Evolutionary conservation across 2,113 vertebrate genomes (phyloP).

Genomic region (Pterophyllum scalare): DNA sequence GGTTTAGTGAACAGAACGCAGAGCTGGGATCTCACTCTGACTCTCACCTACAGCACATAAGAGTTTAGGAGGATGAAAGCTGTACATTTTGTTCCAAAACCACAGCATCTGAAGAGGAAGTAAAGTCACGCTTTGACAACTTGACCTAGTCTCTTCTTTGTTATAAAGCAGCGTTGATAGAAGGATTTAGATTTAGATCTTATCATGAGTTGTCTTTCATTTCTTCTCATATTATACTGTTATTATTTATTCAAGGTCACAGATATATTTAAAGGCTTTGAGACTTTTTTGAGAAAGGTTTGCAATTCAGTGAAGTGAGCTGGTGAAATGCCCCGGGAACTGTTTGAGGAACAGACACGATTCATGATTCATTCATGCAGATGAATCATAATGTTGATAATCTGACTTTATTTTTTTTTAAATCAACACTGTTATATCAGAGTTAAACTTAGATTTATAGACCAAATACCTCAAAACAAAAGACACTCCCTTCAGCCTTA

Average conservation of each 20-base stretch:
- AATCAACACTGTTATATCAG: not conserved
- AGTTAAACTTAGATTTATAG: not conserved
- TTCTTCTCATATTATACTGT: not conserved
- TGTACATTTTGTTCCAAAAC: slow-evolving; percentile 59
- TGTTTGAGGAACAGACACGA: too few relatives aligned
- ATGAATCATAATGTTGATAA: not conserved
- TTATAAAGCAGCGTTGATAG: slow-evolving; percentile 3
- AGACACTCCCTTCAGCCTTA: not conserved
- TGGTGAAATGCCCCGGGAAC: too few relatives aligned
- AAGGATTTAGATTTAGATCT: not conserved
- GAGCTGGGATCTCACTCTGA: not conserved
- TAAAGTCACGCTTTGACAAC: not conserved
- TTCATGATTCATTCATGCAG: too few relatives aligned
- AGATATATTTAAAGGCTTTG: not conserved
- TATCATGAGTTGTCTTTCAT: not conserved
- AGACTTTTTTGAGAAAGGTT: not conserved
- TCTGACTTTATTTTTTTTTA: not conserved
- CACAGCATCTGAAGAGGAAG: slow-evolving; percentile 52
- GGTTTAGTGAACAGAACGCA: not conserved
- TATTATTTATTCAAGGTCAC: not conserved
- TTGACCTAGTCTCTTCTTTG: not conserved
- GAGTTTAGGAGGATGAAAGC: slow-evolving; percentile 19
- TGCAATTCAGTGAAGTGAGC: not conserved
- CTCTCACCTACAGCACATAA: not conserved
- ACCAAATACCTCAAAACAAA: not conserved